Evolutionary conservation across 2,888 invertebrate genomes (phyloP), one percentile per base, ranked within the genome.

Genomic region (Drosophila imparisetae): DNA sequence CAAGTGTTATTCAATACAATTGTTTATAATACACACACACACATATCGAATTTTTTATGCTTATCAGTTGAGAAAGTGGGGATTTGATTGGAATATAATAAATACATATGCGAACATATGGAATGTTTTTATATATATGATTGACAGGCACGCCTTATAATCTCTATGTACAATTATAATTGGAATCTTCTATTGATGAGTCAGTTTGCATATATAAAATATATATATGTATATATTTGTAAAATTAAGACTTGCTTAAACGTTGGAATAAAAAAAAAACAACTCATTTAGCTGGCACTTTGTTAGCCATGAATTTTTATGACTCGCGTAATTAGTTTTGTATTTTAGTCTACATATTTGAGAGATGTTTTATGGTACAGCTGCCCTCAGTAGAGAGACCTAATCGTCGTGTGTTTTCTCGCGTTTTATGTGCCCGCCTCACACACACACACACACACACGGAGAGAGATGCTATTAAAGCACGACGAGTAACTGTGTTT

Each of bases 301-400:
- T 86, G 69, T 62, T 71, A 73, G 69, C 70, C 66, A 57, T 65
- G 68, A 69, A 54, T 38, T 72, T 83, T 85, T 80, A 85, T 70
- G 88, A 70, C 75, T 80, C 55, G 48, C 80, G 88, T 86, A 85
- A 85, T 85, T 77, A 86, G 87, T 85, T 85, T 85, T 85, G 79
- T 76, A 70, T 66, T 71, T 72, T 76, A 80, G 78, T 72, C 81
- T 54, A 86, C 77, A 79, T 72, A 75, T 83, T 72, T 64, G 21
- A 50, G 60, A 67, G 75, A 60, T 75, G 71, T 78, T 78, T 75
- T 78, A 78, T 78, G 78, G 38, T 61, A 30, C 62, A 70, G 64
- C 53, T 61, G 77, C 30, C 29, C 49, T 55, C 34, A 40, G 40
- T 36, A 29, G 57, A 65, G 63, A 15, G 11, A 18, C 49, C 48